Evolutionary conservation across 2,797 vertebrate species (phyloP).

Genomic region (Coilia nasus): DNA sequence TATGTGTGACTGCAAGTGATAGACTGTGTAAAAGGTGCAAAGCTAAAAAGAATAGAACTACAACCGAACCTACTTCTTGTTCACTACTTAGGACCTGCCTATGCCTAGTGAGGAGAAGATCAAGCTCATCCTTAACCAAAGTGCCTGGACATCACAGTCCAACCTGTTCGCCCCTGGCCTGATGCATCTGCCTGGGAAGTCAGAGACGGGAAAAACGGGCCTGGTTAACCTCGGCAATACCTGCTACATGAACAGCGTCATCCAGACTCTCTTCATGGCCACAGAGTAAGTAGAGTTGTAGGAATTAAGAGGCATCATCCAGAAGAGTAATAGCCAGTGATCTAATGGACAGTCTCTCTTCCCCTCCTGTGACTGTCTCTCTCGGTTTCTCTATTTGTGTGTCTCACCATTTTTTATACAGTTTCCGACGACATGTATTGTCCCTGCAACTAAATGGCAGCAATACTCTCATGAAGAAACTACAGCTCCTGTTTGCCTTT

Average conservation of each 20-base stretch:
- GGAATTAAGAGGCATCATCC: not conserved
- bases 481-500: conserved; percentile 97
- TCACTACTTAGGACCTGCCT: conserved; percentile 82
- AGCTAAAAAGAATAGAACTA: not conserved
- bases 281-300: conserved; percentile 86
- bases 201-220: conserved; percentile 97
- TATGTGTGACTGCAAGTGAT: too few species aligned
- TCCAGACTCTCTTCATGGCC: conserved; percentile 98
- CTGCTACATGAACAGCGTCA: conserved; percentile 98
- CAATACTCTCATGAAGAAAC: conserved; percentile 92
- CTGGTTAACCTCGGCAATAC: conserved; percentile 97
- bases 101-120: conserved; percentile 95
- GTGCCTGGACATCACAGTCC: conserved; percentile 98
- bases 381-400: not conserved
- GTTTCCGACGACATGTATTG: conserved; percentile 94
- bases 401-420: conserved; percentile 53
- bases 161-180: conserved; percentile 89
- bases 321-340: not conserved
- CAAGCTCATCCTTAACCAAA: conserved; percentile 93
- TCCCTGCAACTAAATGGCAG: conserved; percentile 89
- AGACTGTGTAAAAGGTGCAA: too few species aligned
- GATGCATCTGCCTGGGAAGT: conserved; percentile 89
- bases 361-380: not conserved
- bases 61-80: not conserved
- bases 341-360: not conserved